These are phyloP conservation scores for Pollenia griseotomentosa DNA, from an alignment of 2,888 invertebrate species.

Conservation along the genomic window DNA sequence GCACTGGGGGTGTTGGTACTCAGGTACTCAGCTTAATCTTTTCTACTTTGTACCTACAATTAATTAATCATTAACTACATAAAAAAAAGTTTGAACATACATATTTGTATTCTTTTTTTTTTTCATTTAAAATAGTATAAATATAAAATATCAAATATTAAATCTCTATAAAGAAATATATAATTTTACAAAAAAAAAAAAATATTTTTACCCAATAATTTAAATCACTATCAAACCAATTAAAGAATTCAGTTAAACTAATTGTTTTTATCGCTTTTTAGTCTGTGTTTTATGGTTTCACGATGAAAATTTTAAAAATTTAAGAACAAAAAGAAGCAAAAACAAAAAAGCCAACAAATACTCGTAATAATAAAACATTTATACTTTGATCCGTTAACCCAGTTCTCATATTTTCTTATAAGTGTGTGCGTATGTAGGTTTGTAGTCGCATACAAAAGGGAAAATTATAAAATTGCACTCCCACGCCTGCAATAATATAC, in stretches of 20 bases:
- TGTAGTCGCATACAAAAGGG: not conserved
- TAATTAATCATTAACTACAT: too few relatives aligned
- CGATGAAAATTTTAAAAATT: constrained; percentile 24
- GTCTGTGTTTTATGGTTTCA: not conserved
- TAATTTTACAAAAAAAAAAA: not conserved
- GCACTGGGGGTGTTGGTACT: too few relatives aligned
- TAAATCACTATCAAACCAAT: constrained; percentile 31
- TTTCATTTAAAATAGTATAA: too few relatives aligned
- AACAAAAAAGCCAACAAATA: not conserved
- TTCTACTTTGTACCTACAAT: too few relatives aligned
- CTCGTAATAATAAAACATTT: constrained; percentile 38
- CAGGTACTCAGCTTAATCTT: too few relatives aligned
- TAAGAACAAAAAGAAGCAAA: constrained; percentile 1
- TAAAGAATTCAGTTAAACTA: constrained; percentile 19
- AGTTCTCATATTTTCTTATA: constrained; percentile 42
- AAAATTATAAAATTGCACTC: not conserved
- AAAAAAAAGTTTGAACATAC: too few relatives aligned
- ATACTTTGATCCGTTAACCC: constrained; percentile 58
- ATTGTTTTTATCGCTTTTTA: constrained; percentile 13
- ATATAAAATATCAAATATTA: not conserved
- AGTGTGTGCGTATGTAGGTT: not conserved
- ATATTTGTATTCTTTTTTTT: too few relatives aligned
- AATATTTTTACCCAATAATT: not conserved
- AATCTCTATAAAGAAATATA: not conserved
- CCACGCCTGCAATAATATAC: not conserved